Base-by-base conservation (phyloP, 2,113 vertebrate genomes). In the Pseudopipra pipra region DNA sequence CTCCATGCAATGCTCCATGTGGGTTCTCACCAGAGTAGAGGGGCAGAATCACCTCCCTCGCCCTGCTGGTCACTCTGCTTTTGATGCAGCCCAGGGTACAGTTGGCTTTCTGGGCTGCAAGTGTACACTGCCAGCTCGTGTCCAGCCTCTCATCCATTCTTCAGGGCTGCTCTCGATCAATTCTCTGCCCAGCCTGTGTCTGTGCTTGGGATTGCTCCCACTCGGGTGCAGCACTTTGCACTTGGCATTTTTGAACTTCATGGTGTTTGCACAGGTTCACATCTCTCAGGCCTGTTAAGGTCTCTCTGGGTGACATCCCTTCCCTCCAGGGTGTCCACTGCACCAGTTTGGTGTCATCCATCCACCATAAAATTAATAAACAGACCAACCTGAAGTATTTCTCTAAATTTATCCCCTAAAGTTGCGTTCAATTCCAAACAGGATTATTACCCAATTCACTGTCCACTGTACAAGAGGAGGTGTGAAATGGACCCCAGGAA, bases 381-480 rank as follows among this genome's bases (percentile, higher is more conserved):
- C 4, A 30, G 2, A 8, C 4, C 0, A 0, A 52, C 16, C 11
- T 18, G 31, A 70, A 80, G 5, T 55, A 39, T 33, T 62, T 79
- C 5, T 49, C 14, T 61, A 44, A 66, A 87, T 47, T 47, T 27
- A 39, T 19, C 19, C 19, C 6, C 8, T 72, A 27, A 54, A 56
- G 0, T 8, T 84, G 18, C 6, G 6, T 2, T 18, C 5, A 2
- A 5, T 58, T 56, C 25, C 27, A 78, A 73, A 73, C 3, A 43
- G 46, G 23, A 33, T 63, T 47, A 5, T 58, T n/a, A 61, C 6
- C 5, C 1, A 4, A 41, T 25, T 23, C 25, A 43, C 23, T 43
- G 8, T 7, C 22, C 0, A 0, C 5, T 72, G 13, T 30, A 12
- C 18, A 30, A 59, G 11, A 35, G 2, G 3, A 14, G n/a, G 7